Conservation (phyloP, 2,113 vertebrate genomes). For the Ivindomyrus marchei region DNA sequence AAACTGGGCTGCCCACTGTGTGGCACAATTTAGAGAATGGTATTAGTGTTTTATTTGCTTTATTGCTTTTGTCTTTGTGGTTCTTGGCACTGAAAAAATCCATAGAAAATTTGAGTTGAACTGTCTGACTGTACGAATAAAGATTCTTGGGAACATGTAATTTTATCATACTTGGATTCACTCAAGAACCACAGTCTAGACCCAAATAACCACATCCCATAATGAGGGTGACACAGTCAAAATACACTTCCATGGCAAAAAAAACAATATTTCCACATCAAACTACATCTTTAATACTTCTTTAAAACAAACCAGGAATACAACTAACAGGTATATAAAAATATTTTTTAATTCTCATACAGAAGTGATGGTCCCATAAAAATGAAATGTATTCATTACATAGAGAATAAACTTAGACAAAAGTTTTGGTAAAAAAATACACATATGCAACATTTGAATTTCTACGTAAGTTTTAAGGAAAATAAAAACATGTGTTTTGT, state of each 20-base stretch:
- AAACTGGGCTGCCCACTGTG: not conserved
- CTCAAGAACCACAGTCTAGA: not conserved
- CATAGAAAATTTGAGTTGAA: not conserved
- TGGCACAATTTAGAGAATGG: not conserved
- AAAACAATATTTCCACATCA: not conserved
- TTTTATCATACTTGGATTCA: not conserved
- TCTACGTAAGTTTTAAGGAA: not conserved
- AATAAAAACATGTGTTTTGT: not conserved
- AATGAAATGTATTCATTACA: not conserved
- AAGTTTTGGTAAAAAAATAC: not conserved
- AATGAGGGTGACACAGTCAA: not conserved
- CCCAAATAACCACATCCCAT: not conserved
- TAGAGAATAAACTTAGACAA: not conserved
- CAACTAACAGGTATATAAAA: not conserved
- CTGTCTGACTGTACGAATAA: not conserved
- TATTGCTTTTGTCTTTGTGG: not conserved
- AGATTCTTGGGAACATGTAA: not conserved
- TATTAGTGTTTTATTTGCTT: not conserved
- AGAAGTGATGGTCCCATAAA: not conserved
- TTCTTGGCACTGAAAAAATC: not conserved
- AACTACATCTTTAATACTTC: not conserved
- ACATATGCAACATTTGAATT: not conserved
- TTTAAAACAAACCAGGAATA: not conserved
- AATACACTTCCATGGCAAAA: not conserved
- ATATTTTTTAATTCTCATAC: not conserved